Percentiles rank a stretch among this genome's conserved stretches.
These are phyloP conservation scores for Stercorarius parasiticus DNA, from an alignment of 2,113 vertebrate genomes.

Conservation along the genomic window DNA sequence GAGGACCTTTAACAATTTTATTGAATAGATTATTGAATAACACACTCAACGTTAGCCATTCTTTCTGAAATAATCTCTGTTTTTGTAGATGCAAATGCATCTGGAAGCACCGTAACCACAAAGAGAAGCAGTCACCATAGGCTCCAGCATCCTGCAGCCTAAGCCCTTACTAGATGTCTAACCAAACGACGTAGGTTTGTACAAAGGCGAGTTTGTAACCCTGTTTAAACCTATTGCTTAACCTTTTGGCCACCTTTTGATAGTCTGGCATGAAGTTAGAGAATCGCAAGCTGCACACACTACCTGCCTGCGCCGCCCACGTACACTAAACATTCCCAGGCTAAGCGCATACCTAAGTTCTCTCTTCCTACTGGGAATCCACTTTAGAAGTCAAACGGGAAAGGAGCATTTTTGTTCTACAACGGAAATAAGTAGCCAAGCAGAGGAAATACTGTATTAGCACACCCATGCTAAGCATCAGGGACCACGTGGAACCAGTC, in stretches of 20 bases:
- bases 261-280: background rate
- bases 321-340: fast-evolving
- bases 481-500: no score
- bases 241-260: background rate
- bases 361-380: background rate
- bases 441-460: fast-evolving
- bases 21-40: background rate
- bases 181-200: background rate
- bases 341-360: fast-evolving
- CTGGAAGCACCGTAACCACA: fast-evolving
- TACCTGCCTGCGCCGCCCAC: background rate
- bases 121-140: background rate
- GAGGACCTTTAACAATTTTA: background rate
- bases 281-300: no score
- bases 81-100: background rate
- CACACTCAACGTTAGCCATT: no score
- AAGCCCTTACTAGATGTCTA: background rate
- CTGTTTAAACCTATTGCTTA: background rate
- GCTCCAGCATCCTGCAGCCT: fast-evolving
- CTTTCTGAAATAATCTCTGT: background rate
- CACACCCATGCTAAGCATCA: background rate
- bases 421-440: background rate
- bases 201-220: background rate
- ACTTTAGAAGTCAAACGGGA: background rate
- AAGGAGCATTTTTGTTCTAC: background rate